Base-by-base conservation (phyloP, 2,888 invertebrate genomes). In the Eristalinus aeneus region DNA sequence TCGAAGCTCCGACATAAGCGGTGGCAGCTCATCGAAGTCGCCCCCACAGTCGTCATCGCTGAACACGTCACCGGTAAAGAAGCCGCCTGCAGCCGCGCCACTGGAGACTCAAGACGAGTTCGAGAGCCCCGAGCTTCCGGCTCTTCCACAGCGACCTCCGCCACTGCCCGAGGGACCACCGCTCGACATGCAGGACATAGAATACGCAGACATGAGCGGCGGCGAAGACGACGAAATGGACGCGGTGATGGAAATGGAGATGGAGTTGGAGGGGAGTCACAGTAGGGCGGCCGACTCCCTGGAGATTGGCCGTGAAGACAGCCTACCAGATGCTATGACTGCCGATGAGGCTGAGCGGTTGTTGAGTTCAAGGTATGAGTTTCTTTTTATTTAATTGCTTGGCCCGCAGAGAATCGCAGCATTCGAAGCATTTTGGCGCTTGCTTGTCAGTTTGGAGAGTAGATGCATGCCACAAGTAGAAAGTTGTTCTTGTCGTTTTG, bases 341-440 rank as follows among this genome's bases (percentile, higher is more conserved):
- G 96, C 97, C 72, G 97, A 97, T 90, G 97, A 97, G 93, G 97
- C 97, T 12, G 97, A 97, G 92, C 95, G 96, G 93, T 93, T 97
- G 91, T 94, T 97, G 90, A 97, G 97, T 93, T 95, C 96, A 90
- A 96, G 96, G 97, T 97, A 92, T 93, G 93, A 92, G 65, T 76
- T 72, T n/a, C n/a, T 31, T 53, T 46, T 31, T 11, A 22, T 34
- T 73, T 54, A n/a, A n/a, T 27, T 11, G 39, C 4, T 16, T 31
- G 5, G 8, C 23, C 11, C 23, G 8, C 56, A 11, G 56, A 11
- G 20, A 6, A 23, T 11, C 11, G 39, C n/a, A 12, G 39, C 39
- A 27, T 16, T 46, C 46, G 6, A 34, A 6, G 34, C 34, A 34
- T 39, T n/a, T 27, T 32, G 22, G 20, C 67, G 71, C 54, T 77